These are phyloP conservation scores for Arrhamphus sclerolepis DNA, from an alignment of 2,797 vertebrate genomes.

Conservation along the genomic window DNA sequence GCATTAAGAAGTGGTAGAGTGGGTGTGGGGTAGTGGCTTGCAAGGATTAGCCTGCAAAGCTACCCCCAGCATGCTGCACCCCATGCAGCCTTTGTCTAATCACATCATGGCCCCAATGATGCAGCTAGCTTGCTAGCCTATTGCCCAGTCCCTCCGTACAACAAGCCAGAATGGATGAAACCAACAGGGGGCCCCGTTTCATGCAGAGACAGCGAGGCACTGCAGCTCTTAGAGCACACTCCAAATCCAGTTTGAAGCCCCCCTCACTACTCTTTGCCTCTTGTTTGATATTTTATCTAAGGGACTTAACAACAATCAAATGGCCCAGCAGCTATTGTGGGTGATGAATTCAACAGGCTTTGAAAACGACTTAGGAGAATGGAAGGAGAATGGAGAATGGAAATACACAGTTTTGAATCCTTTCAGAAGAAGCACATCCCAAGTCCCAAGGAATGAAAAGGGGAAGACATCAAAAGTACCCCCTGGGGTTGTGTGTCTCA, in stretches of 20 bases:
- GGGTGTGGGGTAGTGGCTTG: conserved; percentile 31
- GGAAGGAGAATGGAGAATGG: too few species aligned
- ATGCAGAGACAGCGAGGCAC: conserved; percentile 47
- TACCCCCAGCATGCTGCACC: conserved; percentile 48
- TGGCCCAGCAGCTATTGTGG: conserved; percentile 64
- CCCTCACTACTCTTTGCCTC: conserved; percentile 32
- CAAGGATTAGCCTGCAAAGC: conserved; percentile 56
- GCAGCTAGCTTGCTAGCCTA: conserved; percentile 42
- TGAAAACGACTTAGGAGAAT: conserved; percentile 71
- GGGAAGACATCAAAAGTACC: conserved; percentile 73
- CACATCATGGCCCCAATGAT: conserved; percentile 54
- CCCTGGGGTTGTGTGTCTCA: conserved; percentile 68
- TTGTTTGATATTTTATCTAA: conserved; percentile 79
- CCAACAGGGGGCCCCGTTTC: conserved; percentile 66
- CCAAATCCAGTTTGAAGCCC: conserved; percentile 55
- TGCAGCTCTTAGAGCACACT: conserved; percentile 62
- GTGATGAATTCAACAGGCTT: conserved; percentile 70
- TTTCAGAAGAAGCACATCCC: conserved; percentile 60
- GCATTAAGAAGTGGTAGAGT: conserved; percentile 12
- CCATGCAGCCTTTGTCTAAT: conserved; percentile 76
- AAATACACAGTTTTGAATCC: conserved; percentile 64
- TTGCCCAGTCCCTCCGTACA: conserved; percentile 30
- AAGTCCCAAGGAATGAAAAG: conserved; percentile 59
- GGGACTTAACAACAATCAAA: conserved; percentile 76
- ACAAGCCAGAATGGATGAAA: conserved; percentile 63